A percentile compares a stretch with the other conserved stretches of the same genome.
phyloP scores from a whole-genome alignment of 2,113 vertebrate genomes.

The Nyctereutes procyonoides region DNA sequence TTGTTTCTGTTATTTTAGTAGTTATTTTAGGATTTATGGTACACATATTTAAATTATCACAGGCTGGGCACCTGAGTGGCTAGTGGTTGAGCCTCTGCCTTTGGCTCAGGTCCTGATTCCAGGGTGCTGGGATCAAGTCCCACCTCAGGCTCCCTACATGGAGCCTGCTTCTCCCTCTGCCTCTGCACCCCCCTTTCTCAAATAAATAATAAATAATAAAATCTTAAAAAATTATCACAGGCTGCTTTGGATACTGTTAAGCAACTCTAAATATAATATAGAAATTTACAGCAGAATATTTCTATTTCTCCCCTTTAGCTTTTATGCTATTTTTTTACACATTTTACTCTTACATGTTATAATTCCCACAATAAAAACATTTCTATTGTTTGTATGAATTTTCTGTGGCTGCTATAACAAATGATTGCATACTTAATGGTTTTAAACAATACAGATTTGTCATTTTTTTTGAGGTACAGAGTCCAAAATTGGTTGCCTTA shows the following conservation, averaged over 20 bases:
- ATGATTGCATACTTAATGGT: background rate
- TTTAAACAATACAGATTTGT: background rate
- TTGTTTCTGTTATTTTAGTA: background rate
- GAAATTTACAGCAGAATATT: background rate
- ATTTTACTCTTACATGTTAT: background rate
- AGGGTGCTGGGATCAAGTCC: too few relatives aligned
- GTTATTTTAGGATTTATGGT: background rate
- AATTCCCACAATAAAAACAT: background rate
- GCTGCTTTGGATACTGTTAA: background rate
- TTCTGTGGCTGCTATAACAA: background rate
- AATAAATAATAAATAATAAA: too few relatives aligned
- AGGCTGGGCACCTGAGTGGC: background rate
- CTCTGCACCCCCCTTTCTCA: too few relatives aligned
- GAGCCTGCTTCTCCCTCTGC: too few relatives aligned
- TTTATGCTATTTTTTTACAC: background rate
- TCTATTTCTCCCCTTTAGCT: background rate
- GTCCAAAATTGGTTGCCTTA: background rate
- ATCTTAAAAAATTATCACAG: background rate
- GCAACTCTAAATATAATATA: background rate
- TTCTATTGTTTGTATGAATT: background rate
- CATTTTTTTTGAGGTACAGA: background rate
- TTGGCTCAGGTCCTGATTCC: too few relatives aligned
- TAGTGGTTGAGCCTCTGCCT: too few relatives aligned
- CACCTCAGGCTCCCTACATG: too few relatives aligned
- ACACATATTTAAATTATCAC: background rate